Evolutionary conservation across 2,888 invertebrate species (phyloP), one percentile per base, ranked within the genome.

Genomic region (Mactromeris polynyma): DNA sequence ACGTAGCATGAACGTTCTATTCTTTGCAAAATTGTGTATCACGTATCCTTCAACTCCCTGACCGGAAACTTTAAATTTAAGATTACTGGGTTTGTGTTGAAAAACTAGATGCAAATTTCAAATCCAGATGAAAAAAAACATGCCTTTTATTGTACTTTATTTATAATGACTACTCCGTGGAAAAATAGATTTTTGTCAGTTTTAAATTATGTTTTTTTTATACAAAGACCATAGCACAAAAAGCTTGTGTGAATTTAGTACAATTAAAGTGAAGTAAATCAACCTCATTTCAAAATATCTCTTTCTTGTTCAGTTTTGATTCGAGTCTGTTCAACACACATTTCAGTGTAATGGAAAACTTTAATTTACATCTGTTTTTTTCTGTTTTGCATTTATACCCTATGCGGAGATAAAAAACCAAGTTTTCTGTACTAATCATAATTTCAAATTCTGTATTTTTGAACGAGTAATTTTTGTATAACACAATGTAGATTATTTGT

Each of bases 1-100:
- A 33, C 31, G 11, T 73, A 73, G 36, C 73, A 17, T 33, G 19
- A 11, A 73, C 33, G n/a, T 73, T n/a, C 73, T 33, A 9, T 33
- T 73, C 31, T 36, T 73, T 36, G 19, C 33, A 73, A 73, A 51
- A 84, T 54, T 83, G 51, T 77, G 38, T 78, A 84, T 84, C 84
- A 33, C 1, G 40, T 84, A 78, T 84, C 84, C 17, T 11, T 38
- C 33, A 54, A 77, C 36, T 77, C 84, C 54, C 84, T 78, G 84
- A 84, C 84, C 84, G 84, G 77, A 84, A 84, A 84, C 58, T 54
- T 78, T 21, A 84, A 46, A 84, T 51, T 84, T 84, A 36, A 77
- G 33, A 78, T 83, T 84, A 78, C 42, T 36, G 3, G 51, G 77
- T 77, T 84, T 69, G n/a, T 42, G 42, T 36, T 77, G 4, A 79